These are phyloP conservation scores for Elephantulus edwardii DNA, from an alignment of 2,113 vertebrate genomes.

Conservation along the genomic window DNA sequence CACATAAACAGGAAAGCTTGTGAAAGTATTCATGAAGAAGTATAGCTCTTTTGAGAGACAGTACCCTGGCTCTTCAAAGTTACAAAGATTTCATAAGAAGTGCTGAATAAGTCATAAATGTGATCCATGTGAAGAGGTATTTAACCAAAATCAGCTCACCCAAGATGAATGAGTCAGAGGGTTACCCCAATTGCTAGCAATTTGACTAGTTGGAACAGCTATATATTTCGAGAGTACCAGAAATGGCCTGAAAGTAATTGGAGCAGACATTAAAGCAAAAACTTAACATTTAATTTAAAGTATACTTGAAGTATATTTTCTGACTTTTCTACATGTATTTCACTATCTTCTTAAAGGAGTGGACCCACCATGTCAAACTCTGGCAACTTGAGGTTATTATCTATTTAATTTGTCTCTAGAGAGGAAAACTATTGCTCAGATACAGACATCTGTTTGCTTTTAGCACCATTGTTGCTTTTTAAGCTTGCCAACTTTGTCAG, in stretches of 20 bases:
- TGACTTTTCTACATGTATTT: conserved; percentile 1
- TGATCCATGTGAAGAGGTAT: background rate
- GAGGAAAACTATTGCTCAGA: conserved; percentile 6
- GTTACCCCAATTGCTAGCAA: background rate
- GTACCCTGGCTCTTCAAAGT: background rate
- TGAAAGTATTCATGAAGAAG: background rate
- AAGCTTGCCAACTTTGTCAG: conserved; percentile 35
- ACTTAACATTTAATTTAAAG: background rate
- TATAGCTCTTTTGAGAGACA: background rate
- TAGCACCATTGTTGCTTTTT: conserved; percentile 34
- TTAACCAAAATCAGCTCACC: background rate
- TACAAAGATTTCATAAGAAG: background rate
- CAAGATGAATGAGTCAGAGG: background rate
- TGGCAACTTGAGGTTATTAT: background rate
- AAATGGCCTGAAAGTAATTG: background rate
- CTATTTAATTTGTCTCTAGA: conserved; percentile 39
- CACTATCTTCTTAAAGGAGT: background rate
- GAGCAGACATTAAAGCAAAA: background rate
- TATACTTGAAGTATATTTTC: background rate
- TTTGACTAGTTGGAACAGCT: background rate
- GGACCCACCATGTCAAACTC: background rate
- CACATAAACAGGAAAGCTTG: background rate
- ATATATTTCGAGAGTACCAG: background rate
- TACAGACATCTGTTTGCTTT: conserved; percentile 45
- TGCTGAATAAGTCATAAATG: background rate